Evolutionary conservation across 2,888 invertebrate species (phyloP).

Genomic region (Leptinotarsa haldemani): DNA sequence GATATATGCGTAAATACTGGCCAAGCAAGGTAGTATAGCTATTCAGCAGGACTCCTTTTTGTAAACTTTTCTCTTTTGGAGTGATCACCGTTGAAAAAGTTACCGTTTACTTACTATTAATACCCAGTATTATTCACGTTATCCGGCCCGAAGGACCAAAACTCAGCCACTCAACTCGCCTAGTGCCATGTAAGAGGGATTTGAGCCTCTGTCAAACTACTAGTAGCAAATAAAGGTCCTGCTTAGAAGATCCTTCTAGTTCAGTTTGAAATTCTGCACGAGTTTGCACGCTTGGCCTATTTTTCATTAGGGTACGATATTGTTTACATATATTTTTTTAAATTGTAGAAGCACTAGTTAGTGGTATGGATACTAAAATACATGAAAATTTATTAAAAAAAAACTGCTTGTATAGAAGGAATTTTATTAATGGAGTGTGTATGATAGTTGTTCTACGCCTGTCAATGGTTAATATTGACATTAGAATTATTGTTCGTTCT

Average conservation of each 20-base stretch:
- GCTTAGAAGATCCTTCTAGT: neutral
- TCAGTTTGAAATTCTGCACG: neutral
- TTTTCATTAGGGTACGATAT: neutral
- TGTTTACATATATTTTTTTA: neutral
- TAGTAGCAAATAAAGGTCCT: no score
- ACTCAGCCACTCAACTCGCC: neutral
- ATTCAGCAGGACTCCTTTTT: neutral
- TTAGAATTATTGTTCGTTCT: neutral
- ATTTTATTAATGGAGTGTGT: neutral
- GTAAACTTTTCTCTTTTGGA: neutral
- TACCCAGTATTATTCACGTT: neutral
- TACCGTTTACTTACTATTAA: neutral
- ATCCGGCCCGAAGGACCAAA: constrained; percentile 15
- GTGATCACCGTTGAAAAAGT: neutral
- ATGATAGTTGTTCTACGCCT: neutral
- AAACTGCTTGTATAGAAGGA: no score
- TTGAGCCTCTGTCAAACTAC: neutral
- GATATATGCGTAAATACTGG: neutral
- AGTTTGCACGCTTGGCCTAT: neutral
- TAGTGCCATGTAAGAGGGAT: neutral
- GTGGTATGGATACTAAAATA: neutral
- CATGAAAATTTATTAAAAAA: neutral
- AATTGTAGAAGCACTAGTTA: neutral
- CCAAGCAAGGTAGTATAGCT: neutral
- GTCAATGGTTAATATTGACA: neutral